Evolutionary conservation across 1,140 invertebrate species (phyloP), one percentile per base, ranked within the genome.

Genomic region (Leguminivora glycinivorella): DNA sequence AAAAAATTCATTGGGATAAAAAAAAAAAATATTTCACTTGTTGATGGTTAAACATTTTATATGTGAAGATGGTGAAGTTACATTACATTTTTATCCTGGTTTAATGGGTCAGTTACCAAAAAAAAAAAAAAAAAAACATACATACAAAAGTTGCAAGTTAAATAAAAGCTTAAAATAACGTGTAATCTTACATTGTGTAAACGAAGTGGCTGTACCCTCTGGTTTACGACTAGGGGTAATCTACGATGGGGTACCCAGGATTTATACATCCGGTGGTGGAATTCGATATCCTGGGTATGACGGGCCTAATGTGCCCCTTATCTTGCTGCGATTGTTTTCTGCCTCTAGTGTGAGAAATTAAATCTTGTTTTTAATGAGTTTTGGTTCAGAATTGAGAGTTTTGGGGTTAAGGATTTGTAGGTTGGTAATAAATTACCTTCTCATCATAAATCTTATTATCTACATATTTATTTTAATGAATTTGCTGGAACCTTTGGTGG

Each of bases 271-370:
- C 58, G 58, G 58, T 34, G 58, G 58, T 63, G 58, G 58, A 63
- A 63, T 63, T 63, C 58, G 58, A 63, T 63, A 63, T 63, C 58
- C 58, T 63, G 58, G 58, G 58, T 63, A 63, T 63, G 58, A 63
- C 58, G 58, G 58, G 58, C 26, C 58, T 63, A 63, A 63, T 63
- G 58, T 63, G 58, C 58, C n/a, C 26, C 58, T 63, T 63, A 29
- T 63, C 58, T 63, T 31, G 26, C 10, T 63, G 29, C n/a, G 58
- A 63, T 63, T 63, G 58, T 63, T 63, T 63, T 63, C 58, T 29
- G n/a, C 14, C 12, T 19, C 1, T 63, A 63, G 14, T 52, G 47
- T 6, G 4, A 43, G 17, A 52, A 52, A 52, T 52, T 52, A 19
- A 52, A 10, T 19, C 47, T 5, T 52, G 22, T 52, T 52, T 22